Percentiles rank a stretch among this genome's conserved stretches.
These are phyloP conservation scores for Dioctria rufipes DNA, from an alignment of 2,888 invertebrate genomes.

Conservation along the genomic window DNA sequence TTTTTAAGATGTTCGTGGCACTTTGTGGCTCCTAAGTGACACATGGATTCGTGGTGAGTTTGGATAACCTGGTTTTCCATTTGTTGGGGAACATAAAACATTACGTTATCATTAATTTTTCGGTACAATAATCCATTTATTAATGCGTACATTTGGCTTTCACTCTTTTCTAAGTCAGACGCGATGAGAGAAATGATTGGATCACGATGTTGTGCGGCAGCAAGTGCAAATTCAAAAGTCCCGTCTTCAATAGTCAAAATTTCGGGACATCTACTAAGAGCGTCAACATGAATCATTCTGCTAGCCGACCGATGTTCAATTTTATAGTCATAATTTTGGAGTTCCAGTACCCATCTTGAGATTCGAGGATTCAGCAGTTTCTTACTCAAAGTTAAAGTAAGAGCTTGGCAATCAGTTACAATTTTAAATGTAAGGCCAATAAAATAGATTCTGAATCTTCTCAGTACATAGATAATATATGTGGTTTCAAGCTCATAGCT, in stretches of 20 bases:
- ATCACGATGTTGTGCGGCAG: too few relatives aligned
- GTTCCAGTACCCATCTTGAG: slow-evolving; percentile 58
- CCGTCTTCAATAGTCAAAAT: slow-evolving; percentile 35
- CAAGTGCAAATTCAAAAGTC: slow-evolving; percentile 5
- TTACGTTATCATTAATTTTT: slow-evolving; percentile 10
- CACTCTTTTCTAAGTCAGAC: neutral
- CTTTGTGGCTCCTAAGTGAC: slow-evolving; percentile 63
- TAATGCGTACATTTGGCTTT: neutral
- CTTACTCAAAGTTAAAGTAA: too few relatives aligned
- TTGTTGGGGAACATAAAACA: slow-evolving; percentile 54
- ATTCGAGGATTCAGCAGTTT: slow-evolving; percentile 61
- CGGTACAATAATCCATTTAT: slow-evolving; percentile 28
- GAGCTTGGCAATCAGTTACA: too few relatives aligned
- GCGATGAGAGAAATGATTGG: too few relatives aligned
- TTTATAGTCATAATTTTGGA: too few relatives aligned
- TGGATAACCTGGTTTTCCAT: slow-evolving; percentile 56
- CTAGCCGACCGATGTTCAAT: too few relatives aligned
- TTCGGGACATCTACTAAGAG: too few relatives aligned
- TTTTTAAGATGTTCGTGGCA: slow-evolving; percentile 58
- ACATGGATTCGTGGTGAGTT: slow-evolving; percentile 61
- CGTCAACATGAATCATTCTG: too few relatives aligned
- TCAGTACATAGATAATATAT: slow-evolving; percentile 61
- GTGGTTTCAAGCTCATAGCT: slow-evolving; percentile 63
- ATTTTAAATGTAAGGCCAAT: slow-evolving; percentile 50
- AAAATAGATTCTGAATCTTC: slow-evolving; percentile 61